These are phyloP conservation scores for Patiria miniata DNA, from an alignment of 35 echinoderm and acorn worm genomes.

Conservation along the genomic window DNA sequence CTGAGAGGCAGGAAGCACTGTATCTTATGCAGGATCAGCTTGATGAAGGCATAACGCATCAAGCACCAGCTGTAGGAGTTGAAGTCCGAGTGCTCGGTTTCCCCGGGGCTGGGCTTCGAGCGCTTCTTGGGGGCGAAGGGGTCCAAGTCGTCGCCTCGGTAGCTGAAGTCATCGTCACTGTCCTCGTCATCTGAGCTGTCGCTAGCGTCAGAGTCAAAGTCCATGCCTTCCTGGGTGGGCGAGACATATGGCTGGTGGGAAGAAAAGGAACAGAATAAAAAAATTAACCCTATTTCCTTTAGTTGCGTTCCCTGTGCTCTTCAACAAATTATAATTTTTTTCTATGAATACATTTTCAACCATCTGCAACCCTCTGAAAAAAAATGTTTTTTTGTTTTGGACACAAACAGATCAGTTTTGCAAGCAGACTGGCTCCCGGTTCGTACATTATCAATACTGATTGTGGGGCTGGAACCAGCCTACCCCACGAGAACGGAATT, in stretches of 20 bases:
- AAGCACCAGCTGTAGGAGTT: conserved; percentile 98
- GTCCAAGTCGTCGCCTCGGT: conserved; percentile 50
- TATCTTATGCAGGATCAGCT: conserved; percentile 71
- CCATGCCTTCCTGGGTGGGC: conserved; percentile 61
- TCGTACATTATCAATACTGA: no score
- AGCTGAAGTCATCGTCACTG: conserved; percentile 68
- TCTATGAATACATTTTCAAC: no score
- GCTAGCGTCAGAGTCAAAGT: conserved; percentile 93
- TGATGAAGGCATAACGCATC: conserved; percentile 81
- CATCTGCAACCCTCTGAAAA: no score
- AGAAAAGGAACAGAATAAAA: not conserved
- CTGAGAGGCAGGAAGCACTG: conserved; percentile 70
- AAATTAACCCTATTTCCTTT: no score
- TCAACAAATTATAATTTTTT: no score
- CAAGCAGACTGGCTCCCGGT: no score
- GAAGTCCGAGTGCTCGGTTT: conserved; percentile 74
- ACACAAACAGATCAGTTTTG: no score
- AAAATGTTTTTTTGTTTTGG: no score
- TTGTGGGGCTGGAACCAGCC: no score
- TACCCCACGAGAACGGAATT: no score
- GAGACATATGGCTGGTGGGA: conserved; percentile 75
- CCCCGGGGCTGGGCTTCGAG: conserved; percentile 29
- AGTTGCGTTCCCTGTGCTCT: no score
- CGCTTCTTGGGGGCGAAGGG: conserved; percentile 29
- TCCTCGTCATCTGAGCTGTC: conserved; percentile 81